Percentiles rank a stretch among this genome's conserved stretches.
phyloP scores from a whole-genome alignment of 2,888 invertebrate genomes.

The Nowickia ferox region DNA sequence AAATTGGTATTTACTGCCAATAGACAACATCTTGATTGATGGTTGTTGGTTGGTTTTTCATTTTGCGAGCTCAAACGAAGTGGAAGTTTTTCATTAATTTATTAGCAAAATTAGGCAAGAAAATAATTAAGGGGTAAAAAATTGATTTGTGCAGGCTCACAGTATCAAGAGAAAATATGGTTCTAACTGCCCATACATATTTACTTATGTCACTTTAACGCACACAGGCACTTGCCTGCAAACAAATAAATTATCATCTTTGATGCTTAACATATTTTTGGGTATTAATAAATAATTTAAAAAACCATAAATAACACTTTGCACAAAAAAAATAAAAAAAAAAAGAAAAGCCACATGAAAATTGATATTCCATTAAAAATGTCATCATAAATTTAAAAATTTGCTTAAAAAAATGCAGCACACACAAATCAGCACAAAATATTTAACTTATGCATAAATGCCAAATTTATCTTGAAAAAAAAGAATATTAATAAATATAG shows the following conservation, averaged over 20 bases:
- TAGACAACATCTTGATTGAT: slow-evolving; percentile 46
- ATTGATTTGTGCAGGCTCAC: not conserved
- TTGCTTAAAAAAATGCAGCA: not conserved
- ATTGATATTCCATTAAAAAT: slow-evolving; percentile 3
- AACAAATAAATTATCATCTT: not conserved
- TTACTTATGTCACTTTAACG: not conserved
- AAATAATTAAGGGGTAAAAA: not conserved
- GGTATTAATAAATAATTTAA: not conserved
- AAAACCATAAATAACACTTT: slow-evolving; percentile 4
- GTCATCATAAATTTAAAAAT: not conserved
- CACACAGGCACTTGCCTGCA: not conserved
- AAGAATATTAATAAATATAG: not conserved
- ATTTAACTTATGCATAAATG: not conserved
- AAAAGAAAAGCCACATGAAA: not conserved
- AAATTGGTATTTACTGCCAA: slow-evolving; percentile 48
- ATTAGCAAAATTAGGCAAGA: not conserved
- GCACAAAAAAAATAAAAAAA: not conserved
- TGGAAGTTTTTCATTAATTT: not conserved
- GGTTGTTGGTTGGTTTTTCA: not conserved
- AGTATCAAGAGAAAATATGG: too few species aligned
- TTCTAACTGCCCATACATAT: too few species aligned
- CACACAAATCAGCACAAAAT: not conserved
- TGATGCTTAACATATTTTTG: not conserved
- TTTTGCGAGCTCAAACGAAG: not conserved
- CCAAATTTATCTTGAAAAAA: not conserved